Evolutionary conservation across 2,888 invertebrate genomes (phyloP), one percentile per base, ranked within the genome.

Genomic region (Parnassius orleans): DNA sequence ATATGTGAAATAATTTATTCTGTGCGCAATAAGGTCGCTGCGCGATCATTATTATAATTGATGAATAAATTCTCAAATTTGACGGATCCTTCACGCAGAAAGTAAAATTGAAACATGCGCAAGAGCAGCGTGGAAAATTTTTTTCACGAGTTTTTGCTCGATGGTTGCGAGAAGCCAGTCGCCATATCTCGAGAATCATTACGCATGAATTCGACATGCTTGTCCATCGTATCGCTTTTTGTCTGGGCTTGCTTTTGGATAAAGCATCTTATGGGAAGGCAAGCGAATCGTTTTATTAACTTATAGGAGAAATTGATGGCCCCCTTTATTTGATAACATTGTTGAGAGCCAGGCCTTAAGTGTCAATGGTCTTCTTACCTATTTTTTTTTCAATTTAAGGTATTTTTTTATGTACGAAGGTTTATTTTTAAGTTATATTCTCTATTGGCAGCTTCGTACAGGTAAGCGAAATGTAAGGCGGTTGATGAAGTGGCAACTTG

Each of bases 81-180:
- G 63, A 63, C 62, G 55, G 63, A 63, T 63, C 57, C 53, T 44
- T 53, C 51, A n/a, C 24, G 48, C 62, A 14, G 61, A 61, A 57
- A 61, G 61, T 53, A 43, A 50, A 53, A 57, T 53, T 62, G 15
- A 46, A 61, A 56, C 48, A 48, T 52, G 51, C 61, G 55, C 33
- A 46, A 14, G 52, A 56, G 56, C 56, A 61, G 50, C 57, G 44
- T 57, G 53, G 19, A 54, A 43, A 43, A 48, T 33, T 60, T 60
- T 43, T 42, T 24, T 46, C 33, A 61, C 51, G 33, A 51, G 60
- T 61, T 61, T 54, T 60, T 60, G 14, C 43, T n/a, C 19, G 10
- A 14, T 24, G 24, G 42, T 42, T n/a, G n/a, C n/a, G 51, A 11
- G 51, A 52, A 55, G 24, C 50, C 42, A 12, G n/a, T 50, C 51